These are phyloP conservation scores for Epirrita christyi DNA, from an alignment of 2,888 invertebrate species.

Conservation along the genomic window DNA sequence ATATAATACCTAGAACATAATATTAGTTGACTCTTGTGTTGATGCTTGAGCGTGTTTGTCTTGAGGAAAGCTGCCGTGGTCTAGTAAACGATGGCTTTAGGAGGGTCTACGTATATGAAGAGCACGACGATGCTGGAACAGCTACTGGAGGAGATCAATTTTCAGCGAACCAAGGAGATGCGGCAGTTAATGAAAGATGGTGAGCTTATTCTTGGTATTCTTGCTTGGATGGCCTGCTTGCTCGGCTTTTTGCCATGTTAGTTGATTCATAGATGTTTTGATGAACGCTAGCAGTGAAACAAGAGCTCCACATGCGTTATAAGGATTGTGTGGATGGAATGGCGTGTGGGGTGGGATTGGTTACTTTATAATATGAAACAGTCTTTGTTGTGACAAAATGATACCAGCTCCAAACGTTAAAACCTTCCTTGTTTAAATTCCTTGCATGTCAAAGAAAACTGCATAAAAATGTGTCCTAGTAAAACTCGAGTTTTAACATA, in stretches of 20 bases:
- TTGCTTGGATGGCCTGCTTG: not conserved
- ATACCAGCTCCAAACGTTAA: no score
- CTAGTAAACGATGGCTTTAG: slow-evolving; percentile 62
- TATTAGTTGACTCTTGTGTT: slow-evolving; percentile 43
- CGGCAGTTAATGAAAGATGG: slow-evolving; percentile 95
- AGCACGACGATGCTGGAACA: slow-evolving; percentile 92
- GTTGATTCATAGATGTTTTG: not conserved
- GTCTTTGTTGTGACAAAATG: no score
- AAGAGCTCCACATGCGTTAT: not conserved
- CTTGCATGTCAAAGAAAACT: no score
- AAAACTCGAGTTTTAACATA: no score
- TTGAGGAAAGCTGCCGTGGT: slow-evolving; percentile 14
- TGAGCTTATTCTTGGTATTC: slow-evolving; percentile 57
- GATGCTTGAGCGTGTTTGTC: slow-evolving; percentile 37
- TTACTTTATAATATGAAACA: no score
- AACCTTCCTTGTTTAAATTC: no score
- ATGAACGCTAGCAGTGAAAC: not conserved
- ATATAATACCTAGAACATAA: slow-evolving; percentile 15
- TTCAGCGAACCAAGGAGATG: slow-evolving; percentile 96
- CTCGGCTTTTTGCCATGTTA: not conserved
- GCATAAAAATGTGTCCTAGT: no score
- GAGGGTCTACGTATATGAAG: slow-evolving; percentile 68
- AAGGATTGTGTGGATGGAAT: no score
- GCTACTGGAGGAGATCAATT: slow-evolving; percentile 95
- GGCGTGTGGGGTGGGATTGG: no score